Evolutionary conservation across 2,888 invertebrate species (phyloP).

Genomic region (Podabrus alpinus): DNA sequence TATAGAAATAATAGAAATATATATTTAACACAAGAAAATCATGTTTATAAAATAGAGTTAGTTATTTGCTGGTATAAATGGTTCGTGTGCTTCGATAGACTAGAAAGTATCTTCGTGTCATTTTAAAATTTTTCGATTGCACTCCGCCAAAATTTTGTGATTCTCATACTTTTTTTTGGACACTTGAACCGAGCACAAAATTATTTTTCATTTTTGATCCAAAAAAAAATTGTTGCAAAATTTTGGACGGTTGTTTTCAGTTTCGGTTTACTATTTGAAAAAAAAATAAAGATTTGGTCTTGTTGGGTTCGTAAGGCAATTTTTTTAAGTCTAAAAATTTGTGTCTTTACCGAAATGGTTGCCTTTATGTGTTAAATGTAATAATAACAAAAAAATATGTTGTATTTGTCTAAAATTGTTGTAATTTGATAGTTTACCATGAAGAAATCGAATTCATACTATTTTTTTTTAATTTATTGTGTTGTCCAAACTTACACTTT

Average conservation of each 20-base stretch:
- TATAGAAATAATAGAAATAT: slow-evolving; percentile 54
- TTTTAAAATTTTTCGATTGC: slow-evolving; percentile 16
- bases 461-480: neutral
- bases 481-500: neutral
- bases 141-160: neutral
- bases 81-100: slow-evolving; percentile 55
- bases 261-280: neutral
- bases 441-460: neutral
- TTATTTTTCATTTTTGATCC: neutral
- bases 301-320: neutral
- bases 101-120: slow-evolving; percentile 31
- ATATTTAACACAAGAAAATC: slow-evolving; percentile 52
- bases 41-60: slow-evolving; percentile 54
- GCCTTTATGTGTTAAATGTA: slow-evolving; percentile 26
- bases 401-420: slow-evolving; percentile 29
- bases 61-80: slow-evolving; percentile 54
- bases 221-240: neutral
- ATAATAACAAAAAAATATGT: slow-evolving; percentile 18
- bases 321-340: slow-evolving; percentile 2
- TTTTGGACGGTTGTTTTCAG: neutral
- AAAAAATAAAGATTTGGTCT: neutral
- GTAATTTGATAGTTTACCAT: slow-evolving; percentile 22
- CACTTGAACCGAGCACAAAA: neutral
- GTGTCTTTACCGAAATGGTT: slow-evolving; percentile 14
- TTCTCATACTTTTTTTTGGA: neutral